Evolutionary conservation across 2,888 invertebrate genomes (phyloP), one percentile per base, ranked within the genome.

Genomic region (Aphodius granarius): DNA sequence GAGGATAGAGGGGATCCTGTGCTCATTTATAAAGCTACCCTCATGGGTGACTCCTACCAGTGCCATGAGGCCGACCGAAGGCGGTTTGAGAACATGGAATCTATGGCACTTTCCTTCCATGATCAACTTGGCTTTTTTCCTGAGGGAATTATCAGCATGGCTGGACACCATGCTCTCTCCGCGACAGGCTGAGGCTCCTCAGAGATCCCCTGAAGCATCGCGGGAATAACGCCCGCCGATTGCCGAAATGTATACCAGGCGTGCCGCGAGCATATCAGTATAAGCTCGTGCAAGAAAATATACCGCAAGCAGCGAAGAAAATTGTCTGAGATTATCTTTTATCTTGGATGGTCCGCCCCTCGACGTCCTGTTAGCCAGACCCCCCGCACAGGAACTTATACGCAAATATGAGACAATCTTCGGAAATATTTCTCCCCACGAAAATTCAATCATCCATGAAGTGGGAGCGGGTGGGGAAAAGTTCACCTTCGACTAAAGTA

Each of bases 331-430:
- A n/a, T 18, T 2, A 74, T 78, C 23, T 5, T 17, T 18, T 2
- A 74, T 78, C 23, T 5, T 79, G 4, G 22, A 72, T 4, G 78
- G 77, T 9, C 63, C 16, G n/a, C 66, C 73, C 13, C 21, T 78
- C 0, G 9, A 66, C 13, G 68, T 63, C 3, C 9, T 9, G 5
- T 23, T 22, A n/a, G 5, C 62, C 18, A 23, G 5, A 9, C 70
- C 64, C 1, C 19, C 66, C 3, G n/a, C 78, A 2, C 71, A 18
- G 13, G 73, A 68, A 0, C 68, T 77, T 0, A 75, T 76, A 22
- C 13, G n/a, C 3, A 62, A 77, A 0, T 79, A 72, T 23, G 73
- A 65, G 3, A 71, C 64, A 0, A 76, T 78, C 3, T 73, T 76
- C 17, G 76, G 74, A 18, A 19, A 66, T 5, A 16, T 16, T 9